These are phyloP conservation scores for Hucho hucho DNA, from an alignment of 2,113 vertebrate genomes.

Conservation along the genomic window DNA sequence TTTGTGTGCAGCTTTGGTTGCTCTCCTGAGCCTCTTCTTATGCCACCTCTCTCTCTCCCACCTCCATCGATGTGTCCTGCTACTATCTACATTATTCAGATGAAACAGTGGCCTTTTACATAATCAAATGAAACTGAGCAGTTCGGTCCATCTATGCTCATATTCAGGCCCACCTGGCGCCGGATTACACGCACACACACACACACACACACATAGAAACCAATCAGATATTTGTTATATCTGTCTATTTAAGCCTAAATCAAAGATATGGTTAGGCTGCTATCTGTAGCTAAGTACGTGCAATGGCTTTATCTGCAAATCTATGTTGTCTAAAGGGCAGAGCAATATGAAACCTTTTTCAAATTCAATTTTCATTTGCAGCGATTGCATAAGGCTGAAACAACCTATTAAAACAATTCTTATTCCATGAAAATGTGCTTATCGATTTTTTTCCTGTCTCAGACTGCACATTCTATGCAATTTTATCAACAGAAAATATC, in stretches of 20 bases:
- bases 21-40: too few relatives aligned
- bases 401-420: conserved; percentile 35
- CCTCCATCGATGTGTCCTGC: not conserved
- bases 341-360: not conserved
- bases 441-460: not conserved
- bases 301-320: conserved; percentile 9
- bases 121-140: conserved; percentile 42
- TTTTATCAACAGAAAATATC: too few relatives aligned
- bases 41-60: not conserved
- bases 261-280: conserved; percentile 30
- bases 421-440: not conserved
- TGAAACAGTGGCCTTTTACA: conserved; percentile 8
- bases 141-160: conserved; percentile 24
- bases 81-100: conserved; percentile 14
- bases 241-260: conserved; percentile 24
- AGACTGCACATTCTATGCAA: not conserved
- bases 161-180: conserved; percentile 60
- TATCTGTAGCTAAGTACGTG: not conserved
- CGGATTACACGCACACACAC: conserved; percentile 32
- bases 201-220: not conserved
- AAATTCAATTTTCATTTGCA: conserved; percentile 11
- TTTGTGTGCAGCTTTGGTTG: too few relatives aligned
- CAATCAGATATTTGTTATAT: conserved; percentile 35
- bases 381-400: conserved; percentile 35
- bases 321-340: not conserved